Conservation (phyloP, 2,888 invertebrate species). For the Parelbella ahira region DNA sequence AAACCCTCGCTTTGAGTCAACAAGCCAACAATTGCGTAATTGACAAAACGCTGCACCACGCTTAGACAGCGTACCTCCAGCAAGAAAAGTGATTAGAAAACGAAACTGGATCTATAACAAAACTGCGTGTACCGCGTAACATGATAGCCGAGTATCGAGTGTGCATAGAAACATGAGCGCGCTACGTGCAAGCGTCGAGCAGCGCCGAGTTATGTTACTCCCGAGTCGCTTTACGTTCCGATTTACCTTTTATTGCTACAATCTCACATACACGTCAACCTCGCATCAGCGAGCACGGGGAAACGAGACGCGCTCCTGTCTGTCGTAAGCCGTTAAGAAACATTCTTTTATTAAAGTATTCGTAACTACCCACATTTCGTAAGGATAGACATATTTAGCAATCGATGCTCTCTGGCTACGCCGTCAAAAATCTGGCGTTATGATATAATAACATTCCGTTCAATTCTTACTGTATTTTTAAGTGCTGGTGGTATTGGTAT, state of each 20-base stretch:
- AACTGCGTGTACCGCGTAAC: constrained; percentile 35
- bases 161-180: constrained; percentile 44
- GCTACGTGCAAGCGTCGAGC: constrained; percentile 26
- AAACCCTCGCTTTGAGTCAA: no score
- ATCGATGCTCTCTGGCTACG: no score
- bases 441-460: no score
- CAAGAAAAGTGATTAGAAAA: constrained; percentile 46
- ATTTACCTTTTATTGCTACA: constrained; percentile 25
- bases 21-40: no score
- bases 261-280: constrained; percentile 15
- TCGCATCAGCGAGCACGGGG: constrained; percentile 20
- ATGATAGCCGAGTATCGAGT: constrained; percentile 38
- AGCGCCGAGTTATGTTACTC: constrained; percentile 34
- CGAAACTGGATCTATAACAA: constrained; percentile 37
- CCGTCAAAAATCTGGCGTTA: no score
- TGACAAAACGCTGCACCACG: no score
- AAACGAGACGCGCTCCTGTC: constrained; percentile 17
- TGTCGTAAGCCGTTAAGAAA: constrained; percentile 6
- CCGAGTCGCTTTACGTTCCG: constrained; percentile 30
- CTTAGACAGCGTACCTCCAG: no score
- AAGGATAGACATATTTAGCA: no score
- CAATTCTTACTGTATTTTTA: no score
- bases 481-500: no score
- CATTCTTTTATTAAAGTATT: no score
- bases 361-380: no score